These are phyloP conservation scores for Mastomys coucha DNA, from an alignment of 2,113 vertebrate genomes.

Conservation along the genomic window DNA sequence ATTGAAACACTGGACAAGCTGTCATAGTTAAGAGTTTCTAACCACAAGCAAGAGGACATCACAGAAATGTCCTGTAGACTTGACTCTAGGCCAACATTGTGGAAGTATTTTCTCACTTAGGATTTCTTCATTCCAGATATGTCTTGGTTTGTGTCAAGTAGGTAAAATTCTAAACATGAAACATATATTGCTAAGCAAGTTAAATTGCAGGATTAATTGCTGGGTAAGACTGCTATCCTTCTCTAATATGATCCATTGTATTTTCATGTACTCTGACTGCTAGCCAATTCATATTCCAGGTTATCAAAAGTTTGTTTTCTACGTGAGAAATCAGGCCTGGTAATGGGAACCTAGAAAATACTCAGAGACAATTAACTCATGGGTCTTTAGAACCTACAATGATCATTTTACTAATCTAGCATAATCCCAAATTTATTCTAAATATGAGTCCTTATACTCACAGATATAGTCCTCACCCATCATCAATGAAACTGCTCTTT, in stretches of 20 bases:
- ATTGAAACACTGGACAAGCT: neutral
- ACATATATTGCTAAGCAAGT: neutral
- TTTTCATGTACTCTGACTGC: neutral
- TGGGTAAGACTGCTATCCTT: neutral
- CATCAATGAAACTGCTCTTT: neutral
- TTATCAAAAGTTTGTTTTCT: neutral
- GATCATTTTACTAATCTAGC: neutral
- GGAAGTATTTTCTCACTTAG: neutral
- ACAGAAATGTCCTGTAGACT: neutral
- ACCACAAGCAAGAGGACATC: neutral
- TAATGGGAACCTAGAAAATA: neutral
- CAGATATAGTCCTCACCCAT: neutral
- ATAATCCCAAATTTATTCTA: neutral
- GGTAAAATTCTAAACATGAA: neutral
- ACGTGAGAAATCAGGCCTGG: neutral
- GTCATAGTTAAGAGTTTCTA: neutral
- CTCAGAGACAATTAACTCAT: neutral
- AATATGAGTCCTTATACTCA: neutral
- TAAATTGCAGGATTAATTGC: neutral
- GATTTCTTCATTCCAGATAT: neutral
- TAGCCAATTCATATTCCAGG: neutral
- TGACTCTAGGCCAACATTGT: neutral
- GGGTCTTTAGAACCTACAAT: neutral
- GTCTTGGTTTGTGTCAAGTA: neutral
- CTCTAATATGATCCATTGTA: neutral